Conservation (phyloP, 2,797 vertebrate species). For the Bufotes viridis region DNA sequence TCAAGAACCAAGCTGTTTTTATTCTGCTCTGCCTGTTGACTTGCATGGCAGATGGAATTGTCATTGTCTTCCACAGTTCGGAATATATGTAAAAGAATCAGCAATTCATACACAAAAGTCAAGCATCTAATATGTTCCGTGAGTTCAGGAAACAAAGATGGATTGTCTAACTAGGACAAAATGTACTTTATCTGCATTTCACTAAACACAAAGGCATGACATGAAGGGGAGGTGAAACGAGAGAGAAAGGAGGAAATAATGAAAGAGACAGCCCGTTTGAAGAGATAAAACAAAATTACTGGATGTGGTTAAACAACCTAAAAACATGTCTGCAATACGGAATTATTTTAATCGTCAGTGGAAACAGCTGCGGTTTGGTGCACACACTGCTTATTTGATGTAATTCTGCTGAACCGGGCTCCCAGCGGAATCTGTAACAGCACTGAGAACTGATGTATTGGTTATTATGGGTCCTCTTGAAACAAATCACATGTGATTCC, state of each 20-base stretch:
- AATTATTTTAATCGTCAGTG: conserved; percentile 40
- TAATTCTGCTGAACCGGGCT: conserved; percentile 36
- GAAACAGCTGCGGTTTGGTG: conserved; percentile 49
- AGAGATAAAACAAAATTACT: conserved; percentile 46
- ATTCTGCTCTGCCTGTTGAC: background rate
- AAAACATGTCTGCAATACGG: conserved; percentile 43
- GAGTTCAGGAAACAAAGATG: background rate
- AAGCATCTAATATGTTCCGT: background rate
- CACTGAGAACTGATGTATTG: conserved; percentile 35
- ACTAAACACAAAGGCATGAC: conserved; percentile 16
- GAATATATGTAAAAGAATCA: background rate
- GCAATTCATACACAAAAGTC: background rate
- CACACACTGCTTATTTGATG: conserved; percentile 32
- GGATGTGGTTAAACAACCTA: conserved; percentile 51
- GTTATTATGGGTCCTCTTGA: conserved; percentile 49
- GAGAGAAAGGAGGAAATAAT: conserved; percentile 24
- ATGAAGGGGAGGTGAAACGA: conserved; percentile 31
- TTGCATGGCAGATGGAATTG: background rate
- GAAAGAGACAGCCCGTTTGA: conserved; percentile 1
- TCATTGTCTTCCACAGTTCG: background rate
- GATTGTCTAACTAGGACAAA: conserved; percentile 30
- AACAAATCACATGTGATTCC: conserved; percentile 56
- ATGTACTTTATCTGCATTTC: conserved; percentile 27
- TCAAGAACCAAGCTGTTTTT: background rate
- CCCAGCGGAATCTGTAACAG: conserved; percentile 47